phyloP scores from a whole-genome alignment of 2,888 invertebrate genomes.

The Pantelozetes paolii region DNA sequence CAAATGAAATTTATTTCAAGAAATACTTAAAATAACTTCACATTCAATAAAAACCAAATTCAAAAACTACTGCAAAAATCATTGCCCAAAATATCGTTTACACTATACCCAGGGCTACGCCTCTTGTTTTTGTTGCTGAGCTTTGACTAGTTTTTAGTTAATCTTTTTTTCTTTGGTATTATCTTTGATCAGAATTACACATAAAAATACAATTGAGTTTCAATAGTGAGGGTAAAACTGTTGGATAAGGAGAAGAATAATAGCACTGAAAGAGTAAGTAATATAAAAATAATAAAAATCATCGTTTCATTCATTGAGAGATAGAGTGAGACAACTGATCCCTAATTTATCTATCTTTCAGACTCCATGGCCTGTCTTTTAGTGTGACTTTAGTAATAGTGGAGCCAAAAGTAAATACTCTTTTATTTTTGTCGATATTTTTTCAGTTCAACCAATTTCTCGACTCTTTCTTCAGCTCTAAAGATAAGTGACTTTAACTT shows the following conservation, averaged over 20 bases:
- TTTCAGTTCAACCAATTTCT: neutral
- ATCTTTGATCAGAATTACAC: conserved; percentile 27
- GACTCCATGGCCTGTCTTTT: neutral
- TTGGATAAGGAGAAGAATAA: neutral
- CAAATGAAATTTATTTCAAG: no score
- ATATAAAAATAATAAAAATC: conserved; percentile 23
- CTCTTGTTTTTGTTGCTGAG: neutral
- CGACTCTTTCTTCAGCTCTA: neutral
- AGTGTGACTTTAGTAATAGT: conserved; percentile 3
- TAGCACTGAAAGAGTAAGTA: neutral
- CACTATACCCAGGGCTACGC: neutral
- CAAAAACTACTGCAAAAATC: no score
- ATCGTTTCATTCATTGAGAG: neutral
- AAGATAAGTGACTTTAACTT: conserved; percentile 3
- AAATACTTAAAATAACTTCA: no score
- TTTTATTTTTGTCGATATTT: conserved; percentile 14
- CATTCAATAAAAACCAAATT: no score
- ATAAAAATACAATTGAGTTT: conserved; percentile 31
- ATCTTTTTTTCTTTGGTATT: conserved; percentile 10
- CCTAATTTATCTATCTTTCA: conserved; percentile 27
- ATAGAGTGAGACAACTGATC: conserved; percentile 23
- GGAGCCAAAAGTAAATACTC: conserved; percentile 10
- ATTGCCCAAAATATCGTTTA: neutral
- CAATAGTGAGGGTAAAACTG: neutral
- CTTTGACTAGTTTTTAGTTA: conserved; percentile 17